A percentile compares a stretch with the other conserved stretches of the same genome.
Evolutionary conservation across 2,888 invertebrate species (phyloP).

Genomic region (Elegia similella): DNA sequence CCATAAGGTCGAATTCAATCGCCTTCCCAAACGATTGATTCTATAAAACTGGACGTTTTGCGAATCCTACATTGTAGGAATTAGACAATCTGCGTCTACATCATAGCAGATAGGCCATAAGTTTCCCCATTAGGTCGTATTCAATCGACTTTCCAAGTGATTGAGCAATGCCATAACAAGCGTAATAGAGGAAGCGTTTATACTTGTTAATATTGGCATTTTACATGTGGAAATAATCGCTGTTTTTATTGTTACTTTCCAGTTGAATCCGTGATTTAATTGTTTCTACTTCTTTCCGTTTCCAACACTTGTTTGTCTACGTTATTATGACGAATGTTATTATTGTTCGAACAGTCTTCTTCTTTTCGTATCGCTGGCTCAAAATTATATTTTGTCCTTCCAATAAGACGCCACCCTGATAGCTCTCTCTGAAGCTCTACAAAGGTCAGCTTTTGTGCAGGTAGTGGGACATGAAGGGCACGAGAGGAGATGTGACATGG

Average conservation of each 20-base stretch:
- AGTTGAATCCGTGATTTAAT: neutral
- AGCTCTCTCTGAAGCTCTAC: no score
- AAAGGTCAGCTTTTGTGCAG: no score
- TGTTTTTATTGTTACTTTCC: neutral
- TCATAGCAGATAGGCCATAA: conserved; percentile 11
- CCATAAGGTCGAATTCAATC: no score
- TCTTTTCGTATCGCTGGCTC: no score
- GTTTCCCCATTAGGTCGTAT: conserved; percentile 15
- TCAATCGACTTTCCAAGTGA: conserved; percentile 18
- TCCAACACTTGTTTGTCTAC: neutral
- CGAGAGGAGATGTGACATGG: no score
- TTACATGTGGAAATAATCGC: conserved; percentile 8
- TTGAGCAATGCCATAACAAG: conserved; percentile 12
- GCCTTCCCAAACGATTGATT: no score
- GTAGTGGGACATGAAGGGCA: no score
- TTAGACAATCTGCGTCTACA: neutral
- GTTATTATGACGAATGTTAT: neutral
- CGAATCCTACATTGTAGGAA: no score
- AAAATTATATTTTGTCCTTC: no score
- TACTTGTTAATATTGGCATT: conserved; percentile 15
- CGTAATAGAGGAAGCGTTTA: conserved; percentile 12
- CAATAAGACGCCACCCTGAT: no score
- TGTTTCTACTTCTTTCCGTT: neutral
- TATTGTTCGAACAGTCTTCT: no score
- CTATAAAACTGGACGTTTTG: no score